Evolutionary conservation across 2,797 vertebrate species (phyloP).

Genomic region (Thunnus albacares): DNA sequence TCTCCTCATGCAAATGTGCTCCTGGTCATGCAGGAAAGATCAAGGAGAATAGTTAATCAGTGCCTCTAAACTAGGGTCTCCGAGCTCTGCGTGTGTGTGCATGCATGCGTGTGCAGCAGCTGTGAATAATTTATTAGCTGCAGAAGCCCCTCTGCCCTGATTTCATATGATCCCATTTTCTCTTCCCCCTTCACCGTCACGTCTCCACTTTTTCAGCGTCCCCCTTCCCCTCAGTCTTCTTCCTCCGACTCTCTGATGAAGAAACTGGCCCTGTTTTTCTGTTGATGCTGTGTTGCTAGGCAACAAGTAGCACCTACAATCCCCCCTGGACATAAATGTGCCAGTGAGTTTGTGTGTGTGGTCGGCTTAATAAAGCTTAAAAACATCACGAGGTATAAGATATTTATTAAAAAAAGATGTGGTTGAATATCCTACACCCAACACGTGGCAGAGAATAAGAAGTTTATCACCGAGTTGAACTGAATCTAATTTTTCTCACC

Average conservation of each 20-base stretch:
- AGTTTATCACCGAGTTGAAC: not conserved
- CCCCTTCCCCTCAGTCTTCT: constrained; percentile 1
- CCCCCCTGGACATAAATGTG: constrained; percentile 39
- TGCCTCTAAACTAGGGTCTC: constrained; percentile 61
- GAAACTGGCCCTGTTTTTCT: constrained; percentile 39
- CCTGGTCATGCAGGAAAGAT: constrained; percentile 70
- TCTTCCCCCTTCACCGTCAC: not conserved
- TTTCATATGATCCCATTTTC: constrained; percentile 51
- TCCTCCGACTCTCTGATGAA: constrained; percentile 51
- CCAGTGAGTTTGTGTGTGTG: constrained; percentile 19
- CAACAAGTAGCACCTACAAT: constrained; percentile 50
- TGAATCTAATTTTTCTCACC: not conserved
- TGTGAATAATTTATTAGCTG: constrained; percentile 71
- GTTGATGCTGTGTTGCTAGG: constrained; percentile 68
- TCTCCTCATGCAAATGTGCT: constrained; percentile 62
- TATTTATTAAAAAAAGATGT: not conserved
- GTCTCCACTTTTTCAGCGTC: not conserved
- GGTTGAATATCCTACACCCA: not conserved
- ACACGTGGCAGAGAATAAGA: not conserved
- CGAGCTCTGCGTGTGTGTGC: constrained; percentile 13
- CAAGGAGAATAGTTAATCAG: constrained; percentile 79
- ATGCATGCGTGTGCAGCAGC: constrained; percentile 1
- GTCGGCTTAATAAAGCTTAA: not conserved
- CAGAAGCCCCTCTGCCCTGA: constrained; percentile 60
- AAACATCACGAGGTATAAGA: too few species aligned